These are phyloP conservation scores for Mustela lutreola DNA, from an alignment of 2,113 vertebrate genomes.

Conservation along the genomic window DNA sequence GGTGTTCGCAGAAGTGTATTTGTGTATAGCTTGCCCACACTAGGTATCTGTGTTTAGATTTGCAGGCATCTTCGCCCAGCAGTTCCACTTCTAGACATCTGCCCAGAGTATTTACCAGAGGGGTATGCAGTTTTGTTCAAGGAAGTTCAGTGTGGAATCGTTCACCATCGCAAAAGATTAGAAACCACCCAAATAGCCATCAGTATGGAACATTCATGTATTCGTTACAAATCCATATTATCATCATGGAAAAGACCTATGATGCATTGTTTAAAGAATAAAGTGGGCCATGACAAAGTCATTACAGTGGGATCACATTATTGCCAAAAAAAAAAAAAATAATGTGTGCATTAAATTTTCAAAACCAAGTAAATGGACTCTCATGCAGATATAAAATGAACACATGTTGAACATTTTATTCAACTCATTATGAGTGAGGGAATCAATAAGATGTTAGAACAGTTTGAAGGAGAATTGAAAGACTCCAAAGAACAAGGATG, in stretches of 20 bases:
- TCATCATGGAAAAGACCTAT: not conserved
- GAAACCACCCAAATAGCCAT: not conserved
- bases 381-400: not conserved
- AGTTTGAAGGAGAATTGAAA: not conserved
- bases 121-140: not conserved
- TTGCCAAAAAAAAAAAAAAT: not conserved
- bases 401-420: constrained; percentile 10
- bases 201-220: not conserved
- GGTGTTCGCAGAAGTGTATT: not conserved
- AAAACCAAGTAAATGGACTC: constrained; percentile 46
- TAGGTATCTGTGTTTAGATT: not conserved
- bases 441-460: not conserved
- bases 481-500: not conserved
- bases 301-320: not conserved
- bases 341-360: not conserved
- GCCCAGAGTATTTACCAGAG: not conserved
- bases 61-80: not conserved
- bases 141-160: not conserved
- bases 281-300: not conserved
- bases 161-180: constrained; percentile 20
- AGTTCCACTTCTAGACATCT: constrained; percentile 32
- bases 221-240: not conserved
- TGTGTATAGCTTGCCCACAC: not conserved
- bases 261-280: constrained; percentile 17
- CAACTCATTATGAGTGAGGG: not conserved